Percentiles rank a stretch among this genome's conserved stretches.
Evolutionary conservation across 1,140 invertebrate genomes (phyloP).

Genomic region (Drosophila ironensis): DNA sequence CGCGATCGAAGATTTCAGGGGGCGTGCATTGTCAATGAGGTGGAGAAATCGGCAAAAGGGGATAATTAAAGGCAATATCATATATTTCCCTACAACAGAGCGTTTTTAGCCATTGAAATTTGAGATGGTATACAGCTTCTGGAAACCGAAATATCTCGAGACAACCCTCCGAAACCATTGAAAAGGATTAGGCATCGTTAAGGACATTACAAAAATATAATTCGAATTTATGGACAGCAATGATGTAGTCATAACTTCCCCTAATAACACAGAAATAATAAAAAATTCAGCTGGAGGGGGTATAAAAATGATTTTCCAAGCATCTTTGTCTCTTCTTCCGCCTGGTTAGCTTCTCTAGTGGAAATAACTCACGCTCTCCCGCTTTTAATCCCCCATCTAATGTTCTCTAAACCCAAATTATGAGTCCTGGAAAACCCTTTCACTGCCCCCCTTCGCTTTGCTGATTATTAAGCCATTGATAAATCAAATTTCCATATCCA

Average conservation of each 20-base stretch:
- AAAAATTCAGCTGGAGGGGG: background rate
- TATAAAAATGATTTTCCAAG: constrained; percentile 14
- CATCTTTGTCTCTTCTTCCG: constrained; percentile 33
- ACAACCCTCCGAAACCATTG: constrained; percentile 11
- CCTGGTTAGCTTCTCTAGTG: constrained; percentile 13
- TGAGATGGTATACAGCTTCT: constrained; percentile 10
- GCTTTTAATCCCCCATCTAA: constrained; percentile 19
- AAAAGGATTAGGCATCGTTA: constrained; percentile 34
- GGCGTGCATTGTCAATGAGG: constrained; percentile 42
- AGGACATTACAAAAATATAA: constrained; percentile 39
- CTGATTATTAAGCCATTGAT: constrained; percentile 26
- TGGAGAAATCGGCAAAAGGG: constrained; percentile 24
- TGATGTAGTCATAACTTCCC: constrained; percentile 26
- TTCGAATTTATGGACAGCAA: constrained; percentile 33
- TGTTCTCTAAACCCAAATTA: constrained; percentile 47
- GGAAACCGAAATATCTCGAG: background rate
- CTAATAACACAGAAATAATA: background rate
- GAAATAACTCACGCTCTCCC: constrained; percentile 32
- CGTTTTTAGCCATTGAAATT: constrained; percentile 4
- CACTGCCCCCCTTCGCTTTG: background rate
- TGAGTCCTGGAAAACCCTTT: constrained; percentile 58
- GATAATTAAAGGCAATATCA: constrained; percentile 41
- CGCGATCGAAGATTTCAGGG: constrained; percentile 5
- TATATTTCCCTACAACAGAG: constrained; percentile 1
- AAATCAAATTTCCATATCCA: constrained; percentile 42